Percentiles rank a stretch among this genome's conserved stretches.
phyloP scores from a whole-genome alignment of 2,113 vertebrate species.

The Apodemus speciosus region DNA sequence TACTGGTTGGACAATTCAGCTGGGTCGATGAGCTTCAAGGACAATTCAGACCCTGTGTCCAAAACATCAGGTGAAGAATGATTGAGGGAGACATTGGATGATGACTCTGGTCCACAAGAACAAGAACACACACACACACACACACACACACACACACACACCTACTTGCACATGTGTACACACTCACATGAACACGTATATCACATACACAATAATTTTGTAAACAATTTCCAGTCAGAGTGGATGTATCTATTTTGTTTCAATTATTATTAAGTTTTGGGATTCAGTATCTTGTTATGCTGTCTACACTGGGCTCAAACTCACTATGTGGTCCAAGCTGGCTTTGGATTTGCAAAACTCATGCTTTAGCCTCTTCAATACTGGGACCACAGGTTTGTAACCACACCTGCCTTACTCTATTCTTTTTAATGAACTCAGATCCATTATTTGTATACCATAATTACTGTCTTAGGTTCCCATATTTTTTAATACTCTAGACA shows the following conservation, averaged over 20 bases:
- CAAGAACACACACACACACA: neutral
- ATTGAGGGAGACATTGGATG: neutral
- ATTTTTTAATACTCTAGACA: neutral
- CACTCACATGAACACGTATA: neutral
- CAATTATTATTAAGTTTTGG: neutral
- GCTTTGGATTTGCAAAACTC: neutral
- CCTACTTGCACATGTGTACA: neutral
- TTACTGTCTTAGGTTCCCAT: neutral
- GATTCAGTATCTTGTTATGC: neutral
- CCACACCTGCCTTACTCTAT: neutral
- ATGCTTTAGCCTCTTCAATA: neutral
- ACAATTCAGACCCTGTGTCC: neutral
- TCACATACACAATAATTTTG: neutral
- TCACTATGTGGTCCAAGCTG: neutral
- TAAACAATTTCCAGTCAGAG: slow-evolving; percentile 5
- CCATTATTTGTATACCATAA: neutral
- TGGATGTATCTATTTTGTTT: neutral
- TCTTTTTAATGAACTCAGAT: neutral
- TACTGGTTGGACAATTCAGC: neutral
- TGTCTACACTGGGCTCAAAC: neutral
- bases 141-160: neutral
- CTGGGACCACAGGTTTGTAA: neutral
- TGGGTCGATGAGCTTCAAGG: neutral
- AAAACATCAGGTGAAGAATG: neutral
- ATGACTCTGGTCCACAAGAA: neutral